A percentile compares a stretch with the other conserved stretches of the same genome.
These are phyloP conservation scores for Chaenocephalus aceratus DNA, from an alignment of 2,113 vertebrate species.

Conservation along the genomic window DNA sequence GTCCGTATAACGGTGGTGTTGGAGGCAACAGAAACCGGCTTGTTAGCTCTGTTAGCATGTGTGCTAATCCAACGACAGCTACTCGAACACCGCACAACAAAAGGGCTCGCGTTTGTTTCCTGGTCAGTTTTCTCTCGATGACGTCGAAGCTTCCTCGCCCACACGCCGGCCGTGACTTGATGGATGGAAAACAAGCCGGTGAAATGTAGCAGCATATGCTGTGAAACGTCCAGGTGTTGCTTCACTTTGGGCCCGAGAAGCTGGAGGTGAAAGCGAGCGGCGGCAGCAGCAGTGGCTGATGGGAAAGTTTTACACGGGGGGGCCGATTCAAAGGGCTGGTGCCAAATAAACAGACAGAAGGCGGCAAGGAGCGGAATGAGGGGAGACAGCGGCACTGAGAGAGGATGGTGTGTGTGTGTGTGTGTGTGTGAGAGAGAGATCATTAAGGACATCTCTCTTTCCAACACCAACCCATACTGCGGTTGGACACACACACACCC, in stretches of 20 bases:
- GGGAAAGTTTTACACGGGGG: slow-evolving; percentile 43
- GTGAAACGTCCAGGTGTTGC: slow-evolving; percentile 63
- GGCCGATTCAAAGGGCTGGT: slow-evolving; percentile 25
- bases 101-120: too few species aligned
- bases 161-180: slow-evolving; percentile 25
- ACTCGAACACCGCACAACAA: too few species aligned
- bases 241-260: slow-evolving; percentile 42
- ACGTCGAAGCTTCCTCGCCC: slow-evolving; percentile 11
- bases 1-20: slow-evolving; percentile 12
- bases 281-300: slow-evolving; percentile 11
- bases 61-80: neutral
- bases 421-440: slow-evolving; percentile 4
- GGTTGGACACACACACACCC: neutral
- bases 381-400: slow-evolving; percentile 58
- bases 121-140: too few species aligned
- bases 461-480: slow-evolving; percentile 25
- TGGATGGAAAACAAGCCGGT: slow-evolving; percentile 43
- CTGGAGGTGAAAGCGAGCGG: slow-evolving; percentile 16
- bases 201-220: slow-evolving; percentile 37
- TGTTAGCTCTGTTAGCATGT: neutral
- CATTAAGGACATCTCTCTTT: slow-evolving; percentile 50
- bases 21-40: slow-evolving; percentile 15
- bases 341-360: slow-evolving; percentile 71
- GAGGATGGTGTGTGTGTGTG: slow-evolving; percentile 30
- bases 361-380: slow-evolving; percentile 48